Evolutionary conservation across 2,888 invertebrate genomes (phyloP), one percentile per base, ranked within the genome.

Genomic region (Atherix ibis): DNA sequence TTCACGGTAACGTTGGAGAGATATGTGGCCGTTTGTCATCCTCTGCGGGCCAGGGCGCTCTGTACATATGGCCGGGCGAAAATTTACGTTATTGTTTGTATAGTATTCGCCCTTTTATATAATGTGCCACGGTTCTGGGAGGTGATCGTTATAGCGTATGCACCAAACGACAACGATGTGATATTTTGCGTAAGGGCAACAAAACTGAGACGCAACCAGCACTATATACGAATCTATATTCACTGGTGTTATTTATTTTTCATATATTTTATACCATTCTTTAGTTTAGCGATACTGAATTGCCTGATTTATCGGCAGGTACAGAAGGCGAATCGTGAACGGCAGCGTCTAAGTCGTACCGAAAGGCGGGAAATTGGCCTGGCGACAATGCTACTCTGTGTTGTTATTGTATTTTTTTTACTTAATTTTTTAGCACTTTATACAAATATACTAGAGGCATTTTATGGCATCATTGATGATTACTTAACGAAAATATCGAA

Each of bases 201-300:
- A 34, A 58, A 64, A 13, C 57, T 83, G 43, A 71, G 88, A 41
- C 68, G 69, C 40, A 73, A 84, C 54, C 64, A 67, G 16, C 60
- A 71, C 2, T 94, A 92, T 64, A 76, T 82, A 38, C 73, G 75
- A 25, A 70, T 92, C 27, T 97, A 95, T 64, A 85, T 91, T 42
- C 81, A 89, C 55, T 92, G 92, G 83, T 70, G 91, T 64, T 94
- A 95, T 62, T 72, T 95, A 49, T 70, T 94, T 42, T 80, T 94
- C 48, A 87, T 92, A 73, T 92, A 94, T 61, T 73, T 89, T 48
- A 71, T 95, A 47, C 97, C 97, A 3, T 88, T 97, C 58, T 67
- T 78, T 35, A 76, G 82, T 41, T 68, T 95, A 46, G 84, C 89
- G 30, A 75, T 84, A 40, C 74, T 95, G 50, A 97, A 97, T 64